Evolutionary conservation across 35 echinoderm and acorn worm genomes (phyloP), one percentile per base, ranked within the genome.

Genomic region (Heliocidaris tuberculata): DNA sequence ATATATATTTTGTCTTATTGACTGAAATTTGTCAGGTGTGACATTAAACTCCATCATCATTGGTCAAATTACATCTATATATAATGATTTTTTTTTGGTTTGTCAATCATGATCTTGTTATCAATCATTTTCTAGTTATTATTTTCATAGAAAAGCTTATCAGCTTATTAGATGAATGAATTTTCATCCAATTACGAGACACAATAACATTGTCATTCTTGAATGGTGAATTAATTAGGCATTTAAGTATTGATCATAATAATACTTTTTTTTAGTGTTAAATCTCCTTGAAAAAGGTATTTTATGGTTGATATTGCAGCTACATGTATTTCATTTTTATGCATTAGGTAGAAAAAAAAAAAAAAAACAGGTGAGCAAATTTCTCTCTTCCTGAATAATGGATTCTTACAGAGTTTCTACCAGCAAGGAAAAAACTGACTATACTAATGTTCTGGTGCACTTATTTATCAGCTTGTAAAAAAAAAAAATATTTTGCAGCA

Each of bases 11-110:
- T 78, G 19, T 78, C 65, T 78, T 78, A 89, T 17, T 89, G 87
- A 89, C 87, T 89, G 87, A 89, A 89, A 89, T 89, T 89, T 89
- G 87, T 89, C 87, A 89, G 87, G 32, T 42, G 21, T 47, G 87
- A 89, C 87, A 89, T 89, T 89, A 89, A 89, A 32, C 31, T 24
- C 65, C 4, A 27, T 78, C 27, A 27, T 78, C 5, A 17, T 7
- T 78, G 27, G 65, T 56, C 52, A 56, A 56, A 56, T 56, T 78
- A 78, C 27, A 78, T n/a, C 19, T 21, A n/a, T n/a, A n/a, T n/a
- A n/a, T n/a, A n/a, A n/a, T n/a, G n/a, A n/a, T n/a, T n/a, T n/a
- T n/a, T n/a, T n/a, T n/a, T n/a, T n/a, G n/a, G n/a, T n/a, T n/a
- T n/a, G n/a, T n/a, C n/a, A n/a, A n/a, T n/a, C n/a, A n/a, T n/a